phyloP scores from a whole-genome alignment of 2,888 invertebrate genomes.

The Cheilosia urbana region DNA sequence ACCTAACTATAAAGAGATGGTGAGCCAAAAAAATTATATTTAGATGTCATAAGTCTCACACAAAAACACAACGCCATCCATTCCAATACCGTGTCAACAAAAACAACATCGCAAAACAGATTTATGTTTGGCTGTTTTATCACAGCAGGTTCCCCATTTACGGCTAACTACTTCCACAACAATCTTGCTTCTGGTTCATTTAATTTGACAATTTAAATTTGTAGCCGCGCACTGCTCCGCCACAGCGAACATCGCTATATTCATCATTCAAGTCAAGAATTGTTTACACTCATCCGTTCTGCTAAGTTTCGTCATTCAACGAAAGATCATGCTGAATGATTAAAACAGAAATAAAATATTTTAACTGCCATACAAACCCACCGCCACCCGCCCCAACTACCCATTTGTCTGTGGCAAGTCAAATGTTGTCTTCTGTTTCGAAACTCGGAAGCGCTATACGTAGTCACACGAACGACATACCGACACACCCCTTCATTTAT shows the following conservation, averaged over 20 bases:
- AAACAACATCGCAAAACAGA: constrained; percentile 45
- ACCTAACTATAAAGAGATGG: too few relatives aligned
- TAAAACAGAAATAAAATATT: constrained; percentile 75
- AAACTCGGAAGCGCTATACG: constrained; percentile 13
- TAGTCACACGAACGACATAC: constrained; percentile 31
- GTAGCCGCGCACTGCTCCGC: constrained; percentile 26
- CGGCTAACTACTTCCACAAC: constrained; percentile 76
- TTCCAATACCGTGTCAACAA: background rate
- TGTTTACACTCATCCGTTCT: constrained; percentile 37
- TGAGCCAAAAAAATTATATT: too few relatives aligned
- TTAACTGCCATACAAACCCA: constrained; percentile 73
- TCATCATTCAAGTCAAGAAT: constrained; percentile 43
- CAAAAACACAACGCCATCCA: background rate
- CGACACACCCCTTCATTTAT: constrained; percentile 75
- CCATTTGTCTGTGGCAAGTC: constrained; percentile 56
- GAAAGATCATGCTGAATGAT: constrained; percentile 70
- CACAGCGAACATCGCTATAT: constrained; percentile 27
- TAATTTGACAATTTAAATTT: constrained; percentile 79
- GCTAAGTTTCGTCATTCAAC: constrained; percentile 42
- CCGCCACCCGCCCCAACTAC: constrained; percentile 39
- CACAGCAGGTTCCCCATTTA: constrained; percentile 59
- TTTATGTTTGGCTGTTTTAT: constrained; percentile 56
- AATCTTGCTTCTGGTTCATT: constrained; percentile 83
- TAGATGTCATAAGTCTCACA: background rate
- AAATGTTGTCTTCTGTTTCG: constrained; percentile 36